Base-by-base conservation (phyloP, 2,888 invertebrate genomes). In the Ecliptopera silaceata region DNA sequence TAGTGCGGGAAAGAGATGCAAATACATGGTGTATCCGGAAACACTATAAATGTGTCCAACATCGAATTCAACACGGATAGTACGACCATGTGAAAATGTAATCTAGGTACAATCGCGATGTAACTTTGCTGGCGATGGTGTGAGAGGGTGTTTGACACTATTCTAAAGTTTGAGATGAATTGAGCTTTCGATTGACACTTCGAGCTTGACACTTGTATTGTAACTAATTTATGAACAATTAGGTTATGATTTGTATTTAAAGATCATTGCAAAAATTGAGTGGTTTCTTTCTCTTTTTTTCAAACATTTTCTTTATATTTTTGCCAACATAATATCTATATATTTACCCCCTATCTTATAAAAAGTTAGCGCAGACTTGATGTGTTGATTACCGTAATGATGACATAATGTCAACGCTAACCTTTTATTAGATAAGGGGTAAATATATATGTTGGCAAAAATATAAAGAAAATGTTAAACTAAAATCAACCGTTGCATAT, bases 1-100 rank as follows among this genome's bases (percentile, higher is more conserved):
- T 3, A 32, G 43, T 38, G 50, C 54, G 32, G 15, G 59, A 59
- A 38, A 18, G 50, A 59, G 54, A 54, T 20, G 44, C 10, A 45
- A 39, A 52, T 44, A 48, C 43, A 50, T 36, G 46, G 50, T 46
- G 50, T 53, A 53, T 50, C 59, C 59, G 59, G 54, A 59, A 59
- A 59, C 46, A 51, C 46, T 38, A 49, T 54, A 59, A n/a, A 54
- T 59, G 50, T 58, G 58, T 59, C 48, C 44, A 54, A 59, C 53
- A 54, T 59, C 17, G 38, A 54, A 59, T 54, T 50, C 46, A 47
- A 48, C 47, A 54, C 41, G 46, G 34, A 48, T 53, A 53, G 39
- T 47, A 29, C 47, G 38, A 17, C 22, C 29, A 31, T 3, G 22
- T 41, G 39, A 51, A 52, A 1, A 26, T 8, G 38, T 31, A 48